Base-by-base conservation (phyloP, 2,888 invertebrate genomes). In the Callyntrura sp. region DNA sequence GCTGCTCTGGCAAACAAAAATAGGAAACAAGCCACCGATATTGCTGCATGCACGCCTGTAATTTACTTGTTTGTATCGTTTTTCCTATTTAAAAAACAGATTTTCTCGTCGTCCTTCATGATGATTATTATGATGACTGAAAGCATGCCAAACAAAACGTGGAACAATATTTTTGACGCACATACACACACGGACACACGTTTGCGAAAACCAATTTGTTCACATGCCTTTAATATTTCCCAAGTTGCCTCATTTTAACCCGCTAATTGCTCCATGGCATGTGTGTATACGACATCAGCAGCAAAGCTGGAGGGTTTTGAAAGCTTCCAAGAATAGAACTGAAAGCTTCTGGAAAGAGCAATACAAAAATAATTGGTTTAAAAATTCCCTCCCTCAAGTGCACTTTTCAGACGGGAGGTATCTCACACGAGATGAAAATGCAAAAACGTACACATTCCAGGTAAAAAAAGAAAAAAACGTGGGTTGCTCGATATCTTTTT, bases 61-160 rank as follows among this genome's bases (percentile, higher is more conserved):
- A 65, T 65, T 65, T 65, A 65, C 65, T 65, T 65, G 65, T 65
- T 65, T 65, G 65, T 65, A 28, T 65, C 65, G 9, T 12, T 65
- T 23, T 51, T 11, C 35, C 23, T 23, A 20, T 23, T 60, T 60
- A 20, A 60, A 60, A 60, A 60, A 60, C 20, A 60, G 8, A 9
- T 5, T 23, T 23, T 60, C 23, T 23, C 23, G 35, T 35, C 35
- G 35, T 35, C n/a, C 23, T 60, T 60, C 2, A 60, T 60, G 20
- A 60, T 60, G 17, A 51, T 14, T 14, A 65, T 65, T 20, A 51
- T 14, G n/a, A 65, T 65, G 65, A 28, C 65, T 65, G 28, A 65
- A 35, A 11, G 65, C 65, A 65, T 65, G 65, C 9, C 65, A 65
- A 11, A 65, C 65, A 28, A 28, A 25, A 65, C 65, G 1, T 51